Percentiles rank a stretch among this genome's conserved stretches.
Conservation (phyloP, 2,888 invertebrate genomes). For the Oscheius sp. region DNA sequence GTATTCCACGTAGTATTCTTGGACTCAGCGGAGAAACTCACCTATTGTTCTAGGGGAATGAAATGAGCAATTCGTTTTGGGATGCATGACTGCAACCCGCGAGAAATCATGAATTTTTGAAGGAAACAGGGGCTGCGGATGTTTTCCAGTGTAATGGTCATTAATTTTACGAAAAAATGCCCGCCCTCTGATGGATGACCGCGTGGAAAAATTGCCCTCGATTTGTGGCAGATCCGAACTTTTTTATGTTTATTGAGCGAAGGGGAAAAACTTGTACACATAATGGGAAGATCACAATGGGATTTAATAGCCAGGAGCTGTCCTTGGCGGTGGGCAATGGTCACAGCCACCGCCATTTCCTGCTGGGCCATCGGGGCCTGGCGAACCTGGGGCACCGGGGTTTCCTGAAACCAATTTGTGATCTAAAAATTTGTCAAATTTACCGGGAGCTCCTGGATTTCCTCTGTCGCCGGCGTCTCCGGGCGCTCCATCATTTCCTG, state of each 20-base stretch:
- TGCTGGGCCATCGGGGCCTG: slow-evolving; percentile 52
- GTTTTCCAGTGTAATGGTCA: slow-evolving; percentile 6
- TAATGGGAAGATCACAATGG: not conserved
- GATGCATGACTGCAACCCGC: too few relatives aligned
- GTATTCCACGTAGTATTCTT: too few relatives aligned
- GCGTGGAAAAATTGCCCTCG: not conserved
- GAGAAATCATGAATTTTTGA: too few relatives aligned
- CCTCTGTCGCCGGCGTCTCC: slow-evolving; percentile 47
- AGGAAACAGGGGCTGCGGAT: too few relatives aligned
- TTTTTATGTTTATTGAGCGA: slow-evolving; percentile 8
- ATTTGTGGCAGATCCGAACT: too few relatives aligned
- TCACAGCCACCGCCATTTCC: slow-evolving; percentile 59
- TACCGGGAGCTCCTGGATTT: slow-evolving; percentile 44
- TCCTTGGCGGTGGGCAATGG: slow-evolving; percentile 67
- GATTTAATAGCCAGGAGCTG: slow-evolving; percentile 65
- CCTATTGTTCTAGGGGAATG: too few relatives aligned
- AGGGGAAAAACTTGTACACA: not conserved
- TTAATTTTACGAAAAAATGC: slow-evolving; percentile 2
- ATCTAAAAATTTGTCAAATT: too few relatives aligned
- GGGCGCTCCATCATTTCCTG: slow-evolving; percentile 41
- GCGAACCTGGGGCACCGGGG: slow-evolving; percentile 51
- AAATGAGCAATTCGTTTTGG: too few relatives aligned
- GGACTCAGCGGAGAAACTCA: too few relatives aligned
- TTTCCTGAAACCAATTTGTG: slow-evolving; percentile 34
- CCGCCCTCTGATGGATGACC: slow-evolving; percentile 4